Base-by-base conservation (phyloP, 2,113 vertebrate genomes). In the Neogobius melanostomus region DNA sequence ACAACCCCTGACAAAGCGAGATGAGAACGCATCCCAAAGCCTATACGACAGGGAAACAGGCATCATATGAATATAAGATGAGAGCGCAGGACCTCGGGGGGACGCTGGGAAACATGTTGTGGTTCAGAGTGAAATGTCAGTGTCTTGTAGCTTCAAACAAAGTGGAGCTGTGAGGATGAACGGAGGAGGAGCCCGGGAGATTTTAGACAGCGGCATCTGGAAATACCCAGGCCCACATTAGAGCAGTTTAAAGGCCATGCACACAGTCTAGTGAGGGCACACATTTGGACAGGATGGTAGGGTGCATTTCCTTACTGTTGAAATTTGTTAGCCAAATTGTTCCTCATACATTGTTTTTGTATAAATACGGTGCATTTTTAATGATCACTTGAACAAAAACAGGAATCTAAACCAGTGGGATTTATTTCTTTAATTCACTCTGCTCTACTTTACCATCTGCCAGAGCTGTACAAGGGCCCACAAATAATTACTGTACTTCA, bases 51-150 rank as follows among this genome's bases (percentile, higher is more conserved):
- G 72, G 77, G 69, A 12, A 56, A 74, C 61, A 75, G 57, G 68
- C 50, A 68, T 49, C 61, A 66, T 52, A 76, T 81, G 15, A 75
- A 85, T 75, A 74, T 62, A 36, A 70, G 16, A 82, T 53, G 50
- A 76, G 60, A 61, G 63, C 36, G 51, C 5, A 7, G 70, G 51
- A 64, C 51, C 70, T 43, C 28, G 7, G 45, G 54, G 54, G 15
- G 63, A 44, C 15, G 36, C 59, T 57, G 16, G 5, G 66, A 47
- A 28, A 59, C 47, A 54, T 6, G 12, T n/a, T 46, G 16, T 16
- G 51, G 15, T 56, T 61, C 48, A 42, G 8, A 36, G 3, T 67
- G 52, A 72, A 72, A 71, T 72, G 68, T 72, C 57, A 69, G 11
- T 17, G 50, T 64, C 57, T 69, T 56, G n/a, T 45, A 63, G 57